A percentile compares a stretch with the other conserved stretches of the same genome.
These are phyloP conservation scores for Rhamphomyia laevipes DNA, from an alignment of 2,888 invertebrate genomes.

Conservation along the genomic window DNA sequence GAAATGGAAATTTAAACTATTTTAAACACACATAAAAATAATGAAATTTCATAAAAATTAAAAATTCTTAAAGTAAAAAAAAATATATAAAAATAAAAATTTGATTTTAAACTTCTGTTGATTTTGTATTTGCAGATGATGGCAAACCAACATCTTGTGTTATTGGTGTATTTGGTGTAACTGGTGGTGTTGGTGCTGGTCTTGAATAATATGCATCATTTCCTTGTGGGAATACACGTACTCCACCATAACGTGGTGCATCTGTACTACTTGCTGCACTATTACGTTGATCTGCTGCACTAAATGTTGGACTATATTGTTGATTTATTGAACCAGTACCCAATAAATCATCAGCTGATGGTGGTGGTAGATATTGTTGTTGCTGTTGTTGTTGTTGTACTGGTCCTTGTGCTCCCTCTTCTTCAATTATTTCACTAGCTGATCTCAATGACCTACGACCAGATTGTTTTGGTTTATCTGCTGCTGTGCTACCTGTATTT, in stretches of 20 bases:
- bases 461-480: constrained; percentile 42
- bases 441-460: constrained; percentile 45
- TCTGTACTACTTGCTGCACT: constrained; percentile 30
- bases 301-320: constrained; percentile 36
- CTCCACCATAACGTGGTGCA: constrained; percentile 30
- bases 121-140: constrained; percentile 28
- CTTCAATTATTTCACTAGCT: constrained; percentile 32
- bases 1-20: background rate
- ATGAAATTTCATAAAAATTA: background rate
- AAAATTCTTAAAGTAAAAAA: constrained; percentile 6
- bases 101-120: constrained; percentile 34
- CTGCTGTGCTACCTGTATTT: constrained; percentile 30
- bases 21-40: background rate
- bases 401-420: constrained; percentile 14
- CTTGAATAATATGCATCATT: constrained; percentile 14
- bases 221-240: constrained; percentile 29
- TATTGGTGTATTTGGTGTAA: constrained; percentile 19
- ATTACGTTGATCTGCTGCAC: constrained; percentile 32
- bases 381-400: constrained; percentile 11
- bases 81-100: constrained; percentile 1
- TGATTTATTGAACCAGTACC: constrained; percentile 11
- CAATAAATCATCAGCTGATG: constrained; percentile 9
- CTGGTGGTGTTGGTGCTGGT: constrained; percentile 21
- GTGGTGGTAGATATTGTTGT: constrained; percentile 4
- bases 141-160: constrained; percentile 35